Percentiles rank a stretch among this genome's conserved stretches.
Evolutionary conservation across 2,113 vertebrate species (phyloP).

Genomic region (Coptodon rendalli): DNA sequence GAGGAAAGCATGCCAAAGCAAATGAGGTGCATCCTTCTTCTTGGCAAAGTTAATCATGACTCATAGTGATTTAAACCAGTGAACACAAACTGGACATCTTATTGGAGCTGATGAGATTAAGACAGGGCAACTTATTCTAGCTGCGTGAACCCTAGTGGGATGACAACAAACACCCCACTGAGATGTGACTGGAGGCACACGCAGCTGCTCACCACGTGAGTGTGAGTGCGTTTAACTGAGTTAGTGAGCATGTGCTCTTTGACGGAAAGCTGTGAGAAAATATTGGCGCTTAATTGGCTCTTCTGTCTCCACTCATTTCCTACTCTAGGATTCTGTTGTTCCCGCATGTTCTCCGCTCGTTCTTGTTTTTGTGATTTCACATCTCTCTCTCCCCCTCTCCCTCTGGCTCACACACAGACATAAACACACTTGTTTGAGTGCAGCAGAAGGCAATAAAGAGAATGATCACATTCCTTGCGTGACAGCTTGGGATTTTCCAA

Average conservation of each 20-base stretch:
- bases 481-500: constrained; percentile 74
- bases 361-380: background rate
- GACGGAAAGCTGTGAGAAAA: background rate
- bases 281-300: background rate
- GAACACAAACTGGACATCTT: background rate
- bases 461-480: constrained; percentile 73
- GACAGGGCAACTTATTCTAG: background rate
- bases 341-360: background rate
- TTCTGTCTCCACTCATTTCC: background rate
- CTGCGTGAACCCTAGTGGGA: background rate
- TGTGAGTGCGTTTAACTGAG: background rate
- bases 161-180: background rate
- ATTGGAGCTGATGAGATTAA: background rate
- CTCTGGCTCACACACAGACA: constrained; percentile 2
- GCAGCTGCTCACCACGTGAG: background rate
- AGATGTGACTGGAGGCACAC: constrained; percentile 5
- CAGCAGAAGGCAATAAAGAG: constrained; percentile 67
- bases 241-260: background rate
- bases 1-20: background rate
- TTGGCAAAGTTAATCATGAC: background rate
- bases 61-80: background rate
- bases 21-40: background rate
- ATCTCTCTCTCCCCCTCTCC: background rate
- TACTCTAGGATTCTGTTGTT: background rate
- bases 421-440: constrained; percentile 41